Conservation (phyloP, 2,113 vertebrate genomes). For the Ictidomys tridecemlineatus region DNA sequence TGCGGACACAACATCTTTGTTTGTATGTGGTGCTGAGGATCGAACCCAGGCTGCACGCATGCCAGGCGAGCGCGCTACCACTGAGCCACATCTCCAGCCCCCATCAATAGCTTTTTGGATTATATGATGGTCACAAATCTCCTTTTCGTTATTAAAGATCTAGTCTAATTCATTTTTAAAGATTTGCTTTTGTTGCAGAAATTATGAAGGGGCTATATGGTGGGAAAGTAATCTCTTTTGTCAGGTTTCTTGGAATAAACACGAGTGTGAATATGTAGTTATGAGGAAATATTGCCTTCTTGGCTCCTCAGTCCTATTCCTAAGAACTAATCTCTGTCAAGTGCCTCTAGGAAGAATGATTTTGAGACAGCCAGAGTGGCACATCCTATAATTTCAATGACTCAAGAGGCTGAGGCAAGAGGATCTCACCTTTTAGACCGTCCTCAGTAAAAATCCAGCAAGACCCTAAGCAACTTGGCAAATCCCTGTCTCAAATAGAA, state of each 20-base stretch:
- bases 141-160: background rate
- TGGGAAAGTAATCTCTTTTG: background rate
- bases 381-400: no score
- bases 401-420: no score
- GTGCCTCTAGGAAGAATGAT: background rate
- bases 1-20: no score
- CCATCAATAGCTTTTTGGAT: background rate
- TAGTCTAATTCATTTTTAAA: slow-evolving; percentile 44
- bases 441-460: no score
- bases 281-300: background rate
- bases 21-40: no score
- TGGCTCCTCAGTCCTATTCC: background rate
- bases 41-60: no score
- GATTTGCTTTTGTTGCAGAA: slow-evolving; percentile 4
- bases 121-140: background rate
- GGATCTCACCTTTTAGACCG: no score
- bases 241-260: background rate
- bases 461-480: no score
- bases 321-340: background rate
- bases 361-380: no score
- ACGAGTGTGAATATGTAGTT: background rate
- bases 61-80: no score
- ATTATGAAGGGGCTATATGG: background rate
- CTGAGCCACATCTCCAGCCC: no score
- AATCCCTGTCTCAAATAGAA: no score